Conservation (phyloP, 2,888 invertebrate species). For the Nephrotoma appendiculata region DNA sequence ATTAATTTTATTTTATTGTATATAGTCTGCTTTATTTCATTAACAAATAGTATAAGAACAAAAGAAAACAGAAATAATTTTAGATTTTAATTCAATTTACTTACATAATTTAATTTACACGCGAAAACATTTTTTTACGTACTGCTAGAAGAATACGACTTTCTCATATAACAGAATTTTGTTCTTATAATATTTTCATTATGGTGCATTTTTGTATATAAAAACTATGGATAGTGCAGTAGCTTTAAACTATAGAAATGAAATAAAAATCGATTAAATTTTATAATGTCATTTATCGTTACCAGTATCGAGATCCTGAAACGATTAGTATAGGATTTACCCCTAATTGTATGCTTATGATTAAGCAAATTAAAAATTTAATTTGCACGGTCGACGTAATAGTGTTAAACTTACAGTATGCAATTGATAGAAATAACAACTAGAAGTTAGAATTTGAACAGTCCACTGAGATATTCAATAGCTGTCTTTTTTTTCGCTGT, state of each 20-base stretch:
- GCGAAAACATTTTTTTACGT: neutral
- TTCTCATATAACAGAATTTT: neutral
- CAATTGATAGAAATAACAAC: too few species aligned
- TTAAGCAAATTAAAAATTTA: too few species aligned
- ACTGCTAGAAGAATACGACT: neutral
- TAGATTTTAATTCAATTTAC: neutral
- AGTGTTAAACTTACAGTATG: too few species aligned
- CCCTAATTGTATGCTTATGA: too few species aligned
- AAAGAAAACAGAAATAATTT: neutral
- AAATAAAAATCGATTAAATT: neutral
- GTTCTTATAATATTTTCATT: neutral
- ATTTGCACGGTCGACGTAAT: too few species aligned
- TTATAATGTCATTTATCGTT: neutral
- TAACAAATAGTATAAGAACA: neutral
- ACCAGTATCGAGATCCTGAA: too few species aligned
- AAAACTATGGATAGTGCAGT: neutral
- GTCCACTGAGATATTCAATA: too few species aligned
- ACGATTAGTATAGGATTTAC: too few species aligned
- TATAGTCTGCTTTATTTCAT: neutral
- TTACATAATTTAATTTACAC: neutral
- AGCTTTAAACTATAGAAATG: neutral
- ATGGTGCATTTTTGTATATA: neutral
- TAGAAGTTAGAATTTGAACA: too few species aligned
- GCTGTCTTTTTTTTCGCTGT: too few species aligned
- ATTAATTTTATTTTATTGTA: neutral